These are phyloP conservation scores for Nothobranchius furzeri DNA, from an alignment of 2,113 vertebrate genomes.

Conservation along the genomic window DNA sequence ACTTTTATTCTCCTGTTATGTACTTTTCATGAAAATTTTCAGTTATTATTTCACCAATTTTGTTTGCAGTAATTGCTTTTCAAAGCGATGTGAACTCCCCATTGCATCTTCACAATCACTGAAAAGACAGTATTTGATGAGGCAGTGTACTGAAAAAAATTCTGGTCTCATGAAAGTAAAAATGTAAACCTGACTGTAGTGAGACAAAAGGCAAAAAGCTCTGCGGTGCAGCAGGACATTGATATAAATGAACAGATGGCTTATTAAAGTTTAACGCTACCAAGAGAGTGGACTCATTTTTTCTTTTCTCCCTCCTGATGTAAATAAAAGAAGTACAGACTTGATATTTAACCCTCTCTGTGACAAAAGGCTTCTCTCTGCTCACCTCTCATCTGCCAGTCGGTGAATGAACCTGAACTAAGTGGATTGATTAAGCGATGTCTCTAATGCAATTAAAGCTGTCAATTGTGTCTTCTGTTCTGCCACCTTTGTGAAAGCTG, in stretches of 20 bases:
- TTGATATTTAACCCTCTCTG: background rate
- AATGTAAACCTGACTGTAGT: slow-evolving; percentile 58
- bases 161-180: slow-evolving; percentile 14
- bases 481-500: slow-evolving; percentile 69
- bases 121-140: slow-evolving; percentile 10
- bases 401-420: slow-evolving; percentile 65
- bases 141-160: slow-evolving; percentile 5
- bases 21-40: slow-evolving; percentile 1
- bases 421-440: slow-evolving; percentile 58
- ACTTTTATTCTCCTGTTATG: slow-evolving; percentile 10
- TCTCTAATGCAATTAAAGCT: slow-evolving; percentile 71
- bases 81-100: slow-evolving; percentile 17
- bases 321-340: slow-evolving; percentile 1
- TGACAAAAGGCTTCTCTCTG: background rate
- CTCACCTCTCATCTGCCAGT: background rate
- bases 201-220: slow-evolving; percentile 48
- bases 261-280: slow-evolving; percentile 64
- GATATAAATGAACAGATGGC: slow-evolving; percentile 32
- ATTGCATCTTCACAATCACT: slow-evolving; percentile 14
- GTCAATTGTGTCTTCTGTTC: slow-evolving; percentile 69
- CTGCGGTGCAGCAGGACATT: slow-evolving; percentile 39
- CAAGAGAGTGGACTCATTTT: slow-evolving; percentile 50
- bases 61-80: slow-evolving; percentile 16
- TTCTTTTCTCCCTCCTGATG: slow-evolving; percentile 19
- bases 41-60: background rate